These are phyloP conservation scores for Melospiza georgiana DNA, from an alignment of 2,113 vertebrate genomes.

Conservation along the genomic window DNA sequence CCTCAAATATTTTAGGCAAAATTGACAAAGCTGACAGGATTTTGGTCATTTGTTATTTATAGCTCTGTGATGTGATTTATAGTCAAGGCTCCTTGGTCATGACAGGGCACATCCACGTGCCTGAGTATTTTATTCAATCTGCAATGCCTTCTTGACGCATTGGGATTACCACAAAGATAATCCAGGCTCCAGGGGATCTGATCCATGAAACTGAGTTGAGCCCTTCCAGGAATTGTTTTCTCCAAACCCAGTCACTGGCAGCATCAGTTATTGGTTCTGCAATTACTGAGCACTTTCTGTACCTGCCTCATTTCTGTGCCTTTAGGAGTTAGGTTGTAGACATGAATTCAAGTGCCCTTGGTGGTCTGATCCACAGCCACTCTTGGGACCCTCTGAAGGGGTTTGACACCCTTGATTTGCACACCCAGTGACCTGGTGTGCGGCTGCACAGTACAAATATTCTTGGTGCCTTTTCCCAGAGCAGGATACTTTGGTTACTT, in stretches of 20 bases:
- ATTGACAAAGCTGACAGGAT: background rate
- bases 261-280: background rate
- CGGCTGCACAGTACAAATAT: background rate
- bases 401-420: background rate
- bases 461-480: background rate
- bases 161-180: background rate
- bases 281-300: background rate
- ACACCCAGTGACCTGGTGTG: background rate
- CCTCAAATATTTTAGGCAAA: background rate
- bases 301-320: background rate
- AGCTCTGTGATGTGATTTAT: background rate
- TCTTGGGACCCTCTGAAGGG: background rate
- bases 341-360: background rate
- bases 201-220: background rate
- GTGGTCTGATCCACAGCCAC: background rate
- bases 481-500: rapidly evolving
- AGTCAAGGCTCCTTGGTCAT: background rate
- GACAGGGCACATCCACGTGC: background rate
- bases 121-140: background rate
- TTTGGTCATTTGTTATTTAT: background rate
- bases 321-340: background rate
- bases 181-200: background rate
- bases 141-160: background rate
- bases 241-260: background rate
- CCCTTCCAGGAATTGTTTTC: background rate